Conservation (phyloP, 1,140 invertebrate genomes). For the Pogonus chalceus region DNA sequence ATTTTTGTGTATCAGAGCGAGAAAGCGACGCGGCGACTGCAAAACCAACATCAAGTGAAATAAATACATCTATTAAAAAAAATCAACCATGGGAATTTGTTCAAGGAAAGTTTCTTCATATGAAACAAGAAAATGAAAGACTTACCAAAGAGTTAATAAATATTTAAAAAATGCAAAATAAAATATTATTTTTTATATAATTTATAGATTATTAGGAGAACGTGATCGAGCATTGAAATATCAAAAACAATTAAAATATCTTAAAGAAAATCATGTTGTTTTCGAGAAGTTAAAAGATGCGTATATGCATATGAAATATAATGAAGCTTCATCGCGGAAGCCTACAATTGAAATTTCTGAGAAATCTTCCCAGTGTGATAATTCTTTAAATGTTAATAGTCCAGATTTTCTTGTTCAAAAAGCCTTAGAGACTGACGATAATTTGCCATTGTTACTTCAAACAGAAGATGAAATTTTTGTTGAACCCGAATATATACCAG, state of each 20-base stretch:
- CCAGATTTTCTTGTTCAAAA: not conserved
- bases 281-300: slow-evolving; percentile 24
- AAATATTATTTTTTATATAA: not conserved
- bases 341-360: slow-evolving; percentile 22
- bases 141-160: not conserved
- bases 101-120: no score
- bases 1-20: no score
- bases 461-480: not conserved
- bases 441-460: not conserved
- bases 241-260: slow-evolving; percentile 22
- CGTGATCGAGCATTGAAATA: slow-evolving; percentile 14
- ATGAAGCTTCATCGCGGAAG: slow-evolving; percentile 22
- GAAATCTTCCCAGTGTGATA: slow-evolving; percentile 16
- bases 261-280: slow-evolving; percentile 25
- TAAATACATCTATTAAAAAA: no score
- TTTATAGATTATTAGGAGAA: slow-evolving; percentile 18
- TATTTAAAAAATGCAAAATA: not conserved
- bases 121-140: slow-evolving; percentile 9
- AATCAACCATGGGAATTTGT: no score
- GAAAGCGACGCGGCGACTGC: no score
- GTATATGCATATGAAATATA: slow-evolving; percentile 26
- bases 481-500: not conserved
- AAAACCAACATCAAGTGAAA: no score
- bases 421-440: not conserved
- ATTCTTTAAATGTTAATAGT: not conserved